These are phyloP conservation scores for Acrobasis repandana DNA, from an alignment of 2,888 invertebrate species.

Conservation along the genomic window DNA sequence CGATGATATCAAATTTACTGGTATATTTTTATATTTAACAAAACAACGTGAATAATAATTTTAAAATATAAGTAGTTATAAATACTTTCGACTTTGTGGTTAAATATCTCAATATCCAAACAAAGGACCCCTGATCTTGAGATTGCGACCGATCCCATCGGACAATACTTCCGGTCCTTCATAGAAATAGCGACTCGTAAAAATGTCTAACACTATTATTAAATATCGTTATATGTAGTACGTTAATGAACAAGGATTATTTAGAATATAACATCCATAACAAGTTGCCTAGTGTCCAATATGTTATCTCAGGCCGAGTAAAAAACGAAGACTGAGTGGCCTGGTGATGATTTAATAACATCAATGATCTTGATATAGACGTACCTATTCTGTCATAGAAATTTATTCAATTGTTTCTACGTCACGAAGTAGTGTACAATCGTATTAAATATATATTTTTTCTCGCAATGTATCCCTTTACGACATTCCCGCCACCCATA, in stretches of 20 bases:
- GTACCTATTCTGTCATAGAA: too few species aligned
- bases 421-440: too few species aligned
- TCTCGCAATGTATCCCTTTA: too few species aligned
- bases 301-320: slow-evolving; percentile 1
- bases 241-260: slow-evolving; percentile 69
- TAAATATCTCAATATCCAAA: slow-evolving; percentile 53
- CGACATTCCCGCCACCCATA: too few species aligned
- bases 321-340: slow-evolving; percentile 12
- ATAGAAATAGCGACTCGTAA: slow-evolving; percentile 80
- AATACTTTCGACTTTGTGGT: too few species aligned
- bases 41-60: too few species aligned
- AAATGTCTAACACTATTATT: slow-evolving; percentile 70
- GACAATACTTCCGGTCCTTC: slow-evolving; percentile 65
- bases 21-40: too few species aligned
- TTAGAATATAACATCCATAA: slow-evolving; percentile 58
- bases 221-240: slow-evolving; percentile 63
- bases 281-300: slow-evolving; percentile 44
- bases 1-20: too few species aligned
- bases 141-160: slow-evolving; percentile 75
- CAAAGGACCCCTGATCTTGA: slow-evolving; percentile 73
- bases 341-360: not conserved
- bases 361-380: not conserved
- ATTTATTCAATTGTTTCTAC: too few species aligned
- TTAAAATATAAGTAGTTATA: too few species aligned
- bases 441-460: too few species aligned